Percentiles rank a stretch among this genome's conserved stretches.
These are phyloP conservation scores for Percina caprodes DNA, from an alignment of 2,113 vertebrate species.

Conservation along the genomic window DNA sequence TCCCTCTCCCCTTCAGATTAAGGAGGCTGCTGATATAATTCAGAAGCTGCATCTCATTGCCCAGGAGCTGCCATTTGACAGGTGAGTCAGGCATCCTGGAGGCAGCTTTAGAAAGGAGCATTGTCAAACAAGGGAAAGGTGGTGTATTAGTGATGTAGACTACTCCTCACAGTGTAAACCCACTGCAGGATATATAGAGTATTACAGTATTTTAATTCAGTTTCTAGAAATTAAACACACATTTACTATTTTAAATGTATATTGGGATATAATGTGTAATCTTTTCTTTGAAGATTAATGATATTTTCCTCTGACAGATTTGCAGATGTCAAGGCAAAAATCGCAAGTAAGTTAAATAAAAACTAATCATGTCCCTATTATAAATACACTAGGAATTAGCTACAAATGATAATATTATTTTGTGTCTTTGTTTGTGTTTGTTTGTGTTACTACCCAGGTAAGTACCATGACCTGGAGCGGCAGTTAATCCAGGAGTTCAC, in stretches of 20 bases:
- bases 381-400: background rate
- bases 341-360: constrained; percentile 92
- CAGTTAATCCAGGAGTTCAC: constrained; percentile 99
- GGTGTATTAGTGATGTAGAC: constrained; percentile 43
- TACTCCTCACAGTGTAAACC: constrained; percentile 36
- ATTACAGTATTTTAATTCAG: constrained; percentile 7
- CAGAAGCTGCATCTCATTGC: constrained; percentile 99
- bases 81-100: constrained; percentile 83
- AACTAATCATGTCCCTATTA: background rate
- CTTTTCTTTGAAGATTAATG: constrained; percentile 20
- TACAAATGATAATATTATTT: background rate
- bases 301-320: constrained; percentile 87
- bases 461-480: constrained; percentile 99
- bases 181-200: background rate
- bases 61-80: constrained; percentile 98
- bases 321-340: constrained; percentile 99
- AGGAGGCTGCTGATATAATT: constrained; percentile 99
- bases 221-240: background rate
- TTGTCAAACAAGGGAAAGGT: constrained; percentile 55
- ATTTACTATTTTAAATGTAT: background rate
- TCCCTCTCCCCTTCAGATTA: constrained; percentile 87
- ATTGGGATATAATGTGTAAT: background rate
- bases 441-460: constrained; percentile 85
- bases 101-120: constrained; percentile 65
- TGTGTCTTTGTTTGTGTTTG: constrained; percentile 11